These are phyloP conservation scores for Zootermopsis nevadensis DNA, from an alignment of 2,888 invertebrate genomes.

Conservation along the genomic window DNA sequence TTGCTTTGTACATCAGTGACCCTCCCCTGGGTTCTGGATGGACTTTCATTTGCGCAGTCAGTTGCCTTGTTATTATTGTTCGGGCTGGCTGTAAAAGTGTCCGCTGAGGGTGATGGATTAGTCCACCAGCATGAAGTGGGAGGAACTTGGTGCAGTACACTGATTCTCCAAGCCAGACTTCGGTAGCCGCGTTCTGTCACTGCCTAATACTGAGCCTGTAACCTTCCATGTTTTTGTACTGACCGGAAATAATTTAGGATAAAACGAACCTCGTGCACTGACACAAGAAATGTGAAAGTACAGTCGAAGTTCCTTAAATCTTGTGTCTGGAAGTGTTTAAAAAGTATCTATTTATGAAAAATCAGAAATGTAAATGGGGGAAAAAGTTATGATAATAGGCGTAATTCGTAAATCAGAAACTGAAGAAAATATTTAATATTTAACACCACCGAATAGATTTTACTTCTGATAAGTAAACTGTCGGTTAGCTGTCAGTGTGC, in stretches of 20 bases:
- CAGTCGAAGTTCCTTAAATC: too few species aligned
- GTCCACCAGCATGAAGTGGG: slow-evolving; percentile 47
- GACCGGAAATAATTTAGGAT: neutral
- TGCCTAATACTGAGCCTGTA: neutral
- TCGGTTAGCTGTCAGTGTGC: too few species aligned
- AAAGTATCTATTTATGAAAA: too few species aligned
- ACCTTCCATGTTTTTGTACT: neutral
- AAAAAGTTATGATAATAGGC: too few species aligned
- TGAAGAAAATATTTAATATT: too few species aligned
- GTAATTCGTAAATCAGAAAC: too few species aligned
- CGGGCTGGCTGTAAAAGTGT: slow-evolving; percentile 48
- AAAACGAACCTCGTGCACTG: too few species aligned
- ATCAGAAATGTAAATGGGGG: too few species aligned
- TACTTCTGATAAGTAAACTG: too few species aligned
- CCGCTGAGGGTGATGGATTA: slow-evolving; percentile 49
- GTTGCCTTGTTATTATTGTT: slow-evolving; percentile 50
- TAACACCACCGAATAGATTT: too few species aligned
- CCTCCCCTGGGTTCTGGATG: neutral
- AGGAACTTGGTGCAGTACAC: slow-evolving; percentile 20
- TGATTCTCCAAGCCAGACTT: slow-evolving; percentile 13
- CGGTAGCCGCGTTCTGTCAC: neutral
- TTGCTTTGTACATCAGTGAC: neutral
- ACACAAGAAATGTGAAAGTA: too few species aligned
- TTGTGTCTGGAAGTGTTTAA: too few species aligned
- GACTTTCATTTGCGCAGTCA: slow-evolving; percentile 21